phyloP scores from a whole-genome alignment of 2,888 invertebrate genomes.

The Mythimna vitellina region DNA sequence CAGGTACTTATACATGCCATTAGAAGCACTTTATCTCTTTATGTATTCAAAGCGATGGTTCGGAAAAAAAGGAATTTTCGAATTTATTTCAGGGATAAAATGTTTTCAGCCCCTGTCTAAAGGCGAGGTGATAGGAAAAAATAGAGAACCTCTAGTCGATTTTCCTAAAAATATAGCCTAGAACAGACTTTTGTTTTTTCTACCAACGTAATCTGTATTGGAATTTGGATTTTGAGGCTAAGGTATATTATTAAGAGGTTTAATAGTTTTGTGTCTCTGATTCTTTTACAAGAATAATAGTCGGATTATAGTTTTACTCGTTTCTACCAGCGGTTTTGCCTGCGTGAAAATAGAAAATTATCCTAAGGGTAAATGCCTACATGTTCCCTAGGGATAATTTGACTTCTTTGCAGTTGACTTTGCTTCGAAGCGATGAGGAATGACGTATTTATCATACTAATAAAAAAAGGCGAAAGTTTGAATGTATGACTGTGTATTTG shows the following conservation, averaged over 20 bases:
- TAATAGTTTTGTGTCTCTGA: conserved; percentile 3
- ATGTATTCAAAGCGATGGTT: conserved; percentile 64
- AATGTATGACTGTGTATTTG: too few relatives aligned
- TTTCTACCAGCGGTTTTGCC: too few relatives aligned
- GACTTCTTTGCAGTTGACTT: too few relatives aligned
- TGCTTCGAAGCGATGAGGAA: too few relatives aligned
- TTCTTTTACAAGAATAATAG: neutral
- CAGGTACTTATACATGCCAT: conserved; percentile 68
- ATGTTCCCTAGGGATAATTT: too few relatives aligned
- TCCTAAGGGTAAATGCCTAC: too few relatives aligned
- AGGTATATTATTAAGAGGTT: conserved; percentile 21
- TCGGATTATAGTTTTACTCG: too few relatives aligned
- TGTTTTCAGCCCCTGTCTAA: conserved; percentile 46
- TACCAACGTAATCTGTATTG: conserved; percentile 40
- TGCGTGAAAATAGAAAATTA: too few relatives aligned
- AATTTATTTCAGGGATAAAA: conserved; percentile 58
- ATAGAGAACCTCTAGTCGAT: conserved; percentile 37
- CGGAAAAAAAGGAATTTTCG: conserved; percentile 61
- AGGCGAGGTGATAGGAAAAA: conserved; percentile 44
- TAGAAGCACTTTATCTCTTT: conserved; percentile 70
- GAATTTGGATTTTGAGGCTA: conserved; percentile 32
- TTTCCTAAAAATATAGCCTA: conserved; percentile 49
- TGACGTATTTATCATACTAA: too few relatives aligned
- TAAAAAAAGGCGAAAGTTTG: too few relatives aligned
- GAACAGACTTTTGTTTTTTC: conserved; percentile 30